Base-by-base conservation (phyloP, 2,888 invertebrate species). In the Caenorhabditis sp. region DNA sequence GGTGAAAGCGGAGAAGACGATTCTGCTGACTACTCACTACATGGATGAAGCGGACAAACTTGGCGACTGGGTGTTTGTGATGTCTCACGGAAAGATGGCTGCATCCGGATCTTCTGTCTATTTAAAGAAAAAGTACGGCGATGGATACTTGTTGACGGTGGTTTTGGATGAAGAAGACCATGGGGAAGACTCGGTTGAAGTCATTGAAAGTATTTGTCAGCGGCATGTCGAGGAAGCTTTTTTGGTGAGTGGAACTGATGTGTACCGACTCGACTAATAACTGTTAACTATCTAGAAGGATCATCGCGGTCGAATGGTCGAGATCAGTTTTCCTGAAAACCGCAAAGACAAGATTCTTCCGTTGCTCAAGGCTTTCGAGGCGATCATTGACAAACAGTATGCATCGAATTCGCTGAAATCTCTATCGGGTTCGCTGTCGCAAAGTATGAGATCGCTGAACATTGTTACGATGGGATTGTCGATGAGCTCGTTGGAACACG, bases 11-110 rank as follows among this genome's bases (percentile, higher is more conserved):
- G 56, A 67, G 9, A 18, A 88, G 37, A 88, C 90, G 0, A 88
- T 90, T 47, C 84, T 90, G 9, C 64, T 90, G 64, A 90, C 90
- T 1, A 90, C 90, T 1, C 90, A 90, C 70, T 90, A 90, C 68
- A 90, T 91, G 89, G 89, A 91, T 69, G 90, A 90, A 80, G 90
- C 90, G 0, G 90, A 91, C 74, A 67, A 83, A 13, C 78, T 91
- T 20, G 91, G 89, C 8, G 90, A 90, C 50, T 83, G 88, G 71
- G 82, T 90, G 24, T 84, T 82, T 1, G 89, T 90, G 53, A 90
- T 90, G 90, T 87, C 85, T 11, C 87, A 89, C 18, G 90, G 90
- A 60, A 69, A 83, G 13, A 67, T 87, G 18, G 87, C 83, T 18
- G 86, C 89, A 55, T 87, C 87, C 47, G 90, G 89, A 37, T 86